Evolutionary conservation across 2,113 vertebrate species (phyloP), one percentile per base, ranked within the genome.

Genomic region (Sterna hirundo): DNA sequence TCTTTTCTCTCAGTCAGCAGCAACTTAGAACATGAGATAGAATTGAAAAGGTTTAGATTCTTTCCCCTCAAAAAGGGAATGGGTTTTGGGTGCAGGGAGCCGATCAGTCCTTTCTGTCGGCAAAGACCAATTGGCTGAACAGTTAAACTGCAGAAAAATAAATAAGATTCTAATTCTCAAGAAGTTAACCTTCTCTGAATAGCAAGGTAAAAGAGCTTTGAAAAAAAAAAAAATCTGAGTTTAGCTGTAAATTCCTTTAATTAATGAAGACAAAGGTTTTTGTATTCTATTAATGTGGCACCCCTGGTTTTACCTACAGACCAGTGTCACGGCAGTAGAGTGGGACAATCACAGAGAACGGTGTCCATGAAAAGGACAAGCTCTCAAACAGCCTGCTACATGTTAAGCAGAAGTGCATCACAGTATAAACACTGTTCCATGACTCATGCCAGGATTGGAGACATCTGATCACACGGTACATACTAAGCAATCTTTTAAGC

Each of bases 91-190:
- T 29, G 11, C 34, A 71, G 32, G 5, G 19, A 87, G 42, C 13
- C 1, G 1, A 51, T 78, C 11, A n/a, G 34, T 22, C 72, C 36
- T 11, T 83, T 80, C 36, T 6, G 2, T 17, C 1, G 0, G 54
- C 46, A 13, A 20, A 87, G 52, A 58, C 30, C 60, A 93, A 66
- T 14, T 40, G 17, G 25, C 15, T 58, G 30, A 81, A 70, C 30
- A 61, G 15, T 3, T 40, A 74, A 93, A 66, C 34, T 46, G n/a
- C 60, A 46, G 34, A 29, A 86, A 88, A 87, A 51, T 7, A 86
- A 83, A 12, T 9, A 76, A 16, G 4, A 2, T 38, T 47, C 5
- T 62, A 32, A 66, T 75, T 86, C 42, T 20, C 83, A 77, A 61
- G 21, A 78, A 36, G 36, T 64, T 86, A 69, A 38, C 44, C 60